These are phyloP conservation scores for Parapsyche elsis DNA, from an alignment of 1,140 invertebrate genomes.

Conservation along the genomic window DNA sequence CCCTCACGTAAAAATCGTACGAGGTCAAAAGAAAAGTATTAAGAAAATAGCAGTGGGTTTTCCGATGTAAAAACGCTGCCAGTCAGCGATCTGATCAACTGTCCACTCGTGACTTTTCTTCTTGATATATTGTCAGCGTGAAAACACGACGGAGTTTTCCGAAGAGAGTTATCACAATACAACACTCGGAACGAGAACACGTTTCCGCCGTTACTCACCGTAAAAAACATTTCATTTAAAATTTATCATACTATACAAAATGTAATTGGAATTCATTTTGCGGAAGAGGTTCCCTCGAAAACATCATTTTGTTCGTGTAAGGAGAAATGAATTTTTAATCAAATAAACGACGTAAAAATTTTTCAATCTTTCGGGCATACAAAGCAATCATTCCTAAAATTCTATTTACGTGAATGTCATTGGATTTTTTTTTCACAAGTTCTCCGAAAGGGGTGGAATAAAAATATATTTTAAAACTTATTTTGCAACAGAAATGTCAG, in stretches of 20 bases:
- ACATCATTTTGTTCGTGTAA: background rate
- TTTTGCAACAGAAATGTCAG: too few relatives aligned
- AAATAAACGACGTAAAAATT: constrained; percentile 3
- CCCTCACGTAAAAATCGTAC: too few relatives aligned
- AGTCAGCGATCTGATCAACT: background rate
- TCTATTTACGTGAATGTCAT: background rate
- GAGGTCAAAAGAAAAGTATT: too few relatives aligned
- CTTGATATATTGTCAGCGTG: too few relatives aligned
- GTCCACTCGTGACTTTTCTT: background rate
- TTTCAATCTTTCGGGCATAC: too few relatives aligned
- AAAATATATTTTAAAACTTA: too few relatives aligned
- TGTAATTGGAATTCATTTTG: background rate
- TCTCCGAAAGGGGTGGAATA: too few relatives aligned
- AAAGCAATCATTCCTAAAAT: background rate
- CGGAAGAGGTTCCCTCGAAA: background rate
- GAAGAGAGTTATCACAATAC: background rate
- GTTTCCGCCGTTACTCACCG: too few relatives aligned
- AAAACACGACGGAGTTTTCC: background rate
- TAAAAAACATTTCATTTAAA: too few relatives aligned
- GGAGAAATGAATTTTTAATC: constrained; percentile 13
- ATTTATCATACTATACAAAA: background rate
- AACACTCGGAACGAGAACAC: too few relatives aligned
- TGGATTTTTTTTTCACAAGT: too few relatives aligned
- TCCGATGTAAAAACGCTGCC: background rate
- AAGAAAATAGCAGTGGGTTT: background rate